Evolutionary conservation across 2,797 vertebrate genomes (phyloP).

Genomic region (Phataginus tetradactyla): DNA sequence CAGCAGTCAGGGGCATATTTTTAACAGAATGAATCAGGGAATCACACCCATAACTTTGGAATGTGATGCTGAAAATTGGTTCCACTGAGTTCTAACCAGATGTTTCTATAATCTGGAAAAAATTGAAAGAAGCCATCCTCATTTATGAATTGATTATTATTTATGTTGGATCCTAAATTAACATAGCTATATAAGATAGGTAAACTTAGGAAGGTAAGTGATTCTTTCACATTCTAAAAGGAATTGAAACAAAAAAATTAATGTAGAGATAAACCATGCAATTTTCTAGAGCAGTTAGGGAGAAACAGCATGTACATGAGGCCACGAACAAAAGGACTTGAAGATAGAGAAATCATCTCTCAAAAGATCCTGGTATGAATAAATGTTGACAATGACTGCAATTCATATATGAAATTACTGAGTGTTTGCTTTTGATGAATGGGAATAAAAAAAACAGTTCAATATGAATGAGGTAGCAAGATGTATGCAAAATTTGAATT

Average conservation of each 20-base stretch:
- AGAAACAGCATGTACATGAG: not conserved
- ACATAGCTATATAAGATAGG: not conserved
- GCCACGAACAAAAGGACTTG: not conserved
- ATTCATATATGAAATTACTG: not conserved
- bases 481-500: not conserved
- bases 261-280: not conserved
- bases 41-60: conserved; percentile 38
- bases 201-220: not conserved
- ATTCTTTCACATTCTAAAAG: not conserved
- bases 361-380: not conserved
- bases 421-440: not conserved
- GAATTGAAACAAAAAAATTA: not conserved
- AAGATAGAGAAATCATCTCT: not conserved
- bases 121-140: conserved; percentile 41
- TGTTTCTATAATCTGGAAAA: conserved; percentile 9
- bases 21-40: conserved; percentile 49
- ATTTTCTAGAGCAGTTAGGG: not conserved
- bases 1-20: conserved; percentile 55
- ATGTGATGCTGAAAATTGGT: conserved; percentile 29
- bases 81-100: conserved; percentile 28
- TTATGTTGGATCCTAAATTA: conserved; percentile 32
- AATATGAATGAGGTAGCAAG: not conserved
- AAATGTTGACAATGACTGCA: not conserved
- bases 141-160: conserved; percentile 57
- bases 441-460: not conserved